Evolutionary conservation across 2,888 invertebrate genomes (phyloP), one percentile per base, ranked within the genome.

Genomic region (Nomada goodeniana): DNA sequence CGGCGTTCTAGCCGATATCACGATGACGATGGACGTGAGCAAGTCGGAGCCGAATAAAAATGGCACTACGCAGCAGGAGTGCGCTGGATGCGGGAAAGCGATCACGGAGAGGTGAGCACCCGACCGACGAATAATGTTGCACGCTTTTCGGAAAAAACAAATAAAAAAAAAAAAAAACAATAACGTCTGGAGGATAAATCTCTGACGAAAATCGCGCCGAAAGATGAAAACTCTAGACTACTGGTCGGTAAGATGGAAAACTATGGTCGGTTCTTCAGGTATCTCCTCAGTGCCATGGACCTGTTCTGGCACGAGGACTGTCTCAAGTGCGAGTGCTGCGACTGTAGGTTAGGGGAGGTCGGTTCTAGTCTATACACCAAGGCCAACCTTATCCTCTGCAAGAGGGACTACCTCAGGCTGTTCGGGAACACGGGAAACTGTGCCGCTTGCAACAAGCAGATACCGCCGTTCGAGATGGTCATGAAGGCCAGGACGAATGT

Each of bases 391-490:
- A 98, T 99, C 92, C 96, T 99, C 79, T 99, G 99, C 96, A 97
- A 98, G 94, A 95, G 98, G 93, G 99, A 99, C 94, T 99, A 99
- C 95, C 96, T 99, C 94, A 97, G 98, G 98, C 95, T 99, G 93
- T 99, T 99, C 93, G 99, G 99, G 74, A 98, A 97, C 92, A 98
- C 98, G 20, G 99, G 99, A 44, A 98, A 98, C 94, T 99, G 99
- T 94, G 98, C 99, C 47, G 99, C 99, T 26, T 99, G 99, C 95
- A 97, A 97, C 94, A 99, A 99, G 95, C 98, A 98, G 93, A 99
- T 99, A 93, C 99, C 99, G 3, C 99, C 99, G 70, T 99, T 99
- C 94, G 99, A 99, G 94, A 98, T 99, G 98, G 99, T 99, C 89
- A 99, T 99, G 99, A 96, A 99, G 89, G 99, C 99, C 63, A 96